phyloP scores from a whole-genome alignment of 2,888 invertebrate genomes.

The Graphium colonna region DNA sequence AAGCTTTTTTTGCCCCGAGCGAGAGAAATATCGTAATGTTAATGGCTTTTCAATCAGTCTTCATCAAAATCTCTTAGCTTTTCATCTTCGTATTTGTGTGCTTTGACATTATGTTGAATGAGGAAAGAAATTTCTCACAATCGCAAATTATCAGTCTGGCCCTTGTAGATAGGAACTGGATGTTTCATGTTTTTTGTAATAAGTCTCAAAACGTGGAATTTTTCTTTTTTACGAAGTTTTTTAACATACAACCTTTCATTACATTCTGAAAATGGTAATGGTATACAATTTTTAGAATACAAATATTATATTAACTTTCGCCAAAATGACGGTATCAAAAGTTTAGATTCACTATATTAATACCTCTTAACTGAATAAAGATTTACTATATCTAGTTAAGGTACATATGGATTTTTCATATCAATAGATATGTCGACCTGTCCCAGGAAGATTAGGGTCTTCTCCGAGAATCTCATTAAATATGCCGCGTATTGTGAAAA shows the following conservation, averaged over 20 bases:
- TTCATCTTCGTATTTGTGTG: conserved; percentile 9
- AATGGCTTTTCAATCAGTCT: conserved; percentile 19
- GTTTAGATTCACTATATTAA: too few species aligned
- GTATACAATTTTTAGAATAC: too few species aligned
- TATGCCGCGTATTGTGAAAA: conserved; percentile 6
- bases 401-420: too few species aligned
- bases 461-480: conserved; percentile 9
- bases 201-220: too few species aligned
- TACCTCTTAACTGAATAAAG: too few species aligned
- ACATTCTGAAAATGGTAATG: too few species aligned
- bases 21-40: conserved; percentile 15
- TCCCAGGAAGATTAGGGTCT: conserved; percentile 9
- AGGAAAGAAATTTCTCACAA: not conserved
- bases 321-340: too few species aligned
- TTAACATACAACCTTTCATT: too few species aligned
- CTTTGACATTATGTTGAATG: not conserved
- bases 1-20: conserved; percentile 3
- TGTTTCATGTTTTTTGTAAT: not conserved
- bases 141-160: not conserved
- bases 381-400: too few species aligned
- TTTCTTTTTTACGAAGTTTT: too few species aligned
- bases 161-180: not conserved
- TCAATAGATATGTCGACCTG: not conserved
- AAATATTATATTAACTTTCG: too few species aligned
- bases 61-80: conserved; percentile 7